Evolutionary conservation across 1,140 invertebrate genomes (phyloP).

Genomic region (Drosophila hydei): DNA sequence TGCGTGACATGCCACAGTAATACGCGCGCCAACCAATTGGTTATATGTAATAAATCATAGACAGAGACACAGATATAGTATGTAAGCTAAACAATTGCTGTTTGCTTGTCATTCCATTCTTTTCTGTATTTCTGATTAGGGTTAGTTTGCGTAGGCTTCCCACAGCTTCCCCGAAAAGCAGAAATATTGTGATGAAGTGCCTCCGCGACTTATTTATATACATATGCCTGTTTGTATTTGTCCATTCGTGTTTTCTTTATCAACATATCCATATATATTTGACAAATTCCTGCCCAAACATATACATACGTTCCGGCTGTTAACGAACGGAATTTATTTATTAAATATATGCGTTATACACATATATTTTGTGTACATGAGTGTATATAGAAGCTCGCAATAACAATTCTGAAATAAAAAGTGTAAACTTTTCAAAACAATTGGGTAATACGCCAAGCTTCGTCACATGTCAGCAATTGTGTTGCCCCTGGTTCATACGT

Average conservation of each 20-base stretch:
- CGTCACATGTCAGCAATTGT: constrained; percentile 37
- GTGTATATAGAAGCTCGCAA: constrained; percentile 9
- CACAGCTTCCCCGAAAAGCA: background rate
- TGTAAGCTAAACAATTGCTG: no score
- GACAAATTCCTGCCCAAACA: constrained; percentile 8
- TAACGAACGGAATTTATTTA: constrained; percentile 63
- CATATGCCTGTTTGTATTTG: constrained; percentile 42
- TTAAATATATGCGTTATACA: constrained; percentile 24
- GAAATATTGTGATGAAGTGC: constrained; percentile 38
- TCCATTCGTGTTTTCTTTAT: constrained; percentile 42
- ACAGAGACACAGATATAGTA: background rate
- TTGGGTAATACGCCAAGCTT: constrained; percentile 21
- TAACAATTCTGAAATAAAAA: constrained; percentile 23
- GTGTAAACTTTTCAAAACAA: constrained; percentile 31
- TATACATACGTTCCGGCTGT: constrained; percentile 44
- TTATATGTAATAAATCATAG: constrained; percentile 10
- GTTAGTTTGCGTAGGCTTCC: background rate
- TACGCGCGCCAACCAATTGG: constrained; percentile 32
- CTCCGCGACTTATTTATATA: background rate
- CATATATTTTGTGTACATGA: constrained; percentile 1
- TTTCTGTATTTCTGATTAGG: no score
- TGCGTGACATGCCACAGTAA: constrained; percentile 73
- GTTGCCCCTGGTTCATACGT: background rate
- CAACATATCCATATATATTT: constrained; percentile 24
- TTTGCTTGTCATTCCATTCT: no score